Conservation (phyloP, 2,113 vertebrate species). For the Ancistrus triradiatus region DNA sequence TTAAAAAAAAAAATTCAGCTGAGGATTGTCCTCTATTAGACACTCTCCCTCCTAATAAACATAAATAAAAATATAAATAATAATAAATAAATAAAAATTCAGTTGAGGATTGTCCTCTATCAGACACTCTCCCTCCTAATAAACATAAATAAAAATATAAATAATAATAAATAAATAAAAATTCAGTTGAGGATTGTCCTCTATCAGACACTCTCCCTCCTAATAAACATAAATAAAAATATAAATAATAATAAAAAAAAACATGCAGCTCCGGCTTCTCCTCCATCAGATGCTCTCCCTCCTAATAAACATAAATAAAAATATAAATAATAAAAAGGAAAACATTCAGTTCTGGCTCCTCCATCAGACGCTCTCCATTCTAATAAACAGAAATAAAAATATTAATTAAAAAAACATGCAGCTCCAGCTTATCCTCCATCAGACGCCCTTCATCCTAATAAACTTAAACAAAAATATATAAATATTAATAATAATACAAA, state of each 20-base stretch:
- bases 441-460: constrained; percentile 83
- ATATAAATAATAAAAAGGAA: neutral
- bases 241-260: no score
- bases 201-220: constrained; percentile 74
- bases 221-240: no score
- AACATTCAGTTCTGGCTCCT: neutral
- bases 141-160: neutral
- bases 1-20: no score
- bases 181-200: constrained; percentile 85
- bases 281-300: neutral
- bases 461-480: neutral
- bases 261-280: neutral
- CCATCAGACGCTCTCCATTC: neutral
- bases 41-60: constrained; percentile 79
- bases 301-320: neutral
- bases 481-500: neutral
- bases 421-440: constrained; percentile 83
- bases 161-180: no score
- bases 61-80: neutral
- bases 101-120: neutral
- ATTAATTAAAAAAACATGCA: constrained; percentile 53
- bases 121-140: constrained; percentile 83
- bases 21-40: constrained; percentile 83
- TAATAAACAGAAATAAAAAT: no score
- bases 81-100: no score